Conservation (phyloP, 2,888 invertebrate genomes). For the Xestia xanthographa region DNA sequence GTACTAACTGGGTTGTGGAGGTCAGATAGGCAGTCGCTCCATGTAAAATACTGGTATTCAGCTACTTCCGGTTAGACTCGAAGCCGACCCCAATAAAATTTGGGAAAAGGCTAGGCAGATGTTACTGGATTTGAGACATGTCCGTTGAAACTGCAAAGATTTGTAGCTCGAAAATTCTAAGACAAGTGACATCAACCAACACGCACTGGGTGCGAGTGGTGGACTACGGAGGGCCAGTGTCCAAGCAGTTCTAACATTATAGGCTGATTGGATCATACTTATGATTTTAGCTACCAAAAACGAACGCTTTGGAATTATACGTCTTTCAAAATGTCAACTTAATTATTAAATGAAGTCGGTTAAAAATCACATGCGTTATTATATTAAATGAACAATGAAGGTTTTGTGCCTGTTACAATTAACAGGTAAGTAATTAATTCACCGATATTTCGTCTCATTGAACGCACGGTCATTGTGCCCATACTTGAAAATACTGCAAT, state of each 20-base stretch:
- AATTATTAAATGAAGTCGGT: background rate
- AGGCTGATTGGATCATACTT: background rate
- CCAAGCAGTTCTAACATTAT: background rate
- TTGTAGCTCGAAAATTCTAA: background rate
- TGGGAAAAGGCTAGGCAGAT: no score
- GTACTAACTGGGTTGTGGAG: no score
- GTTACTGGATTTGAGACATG: background rate
- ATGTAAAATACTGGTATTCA: no score
- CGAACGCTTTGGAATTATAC: background rate
- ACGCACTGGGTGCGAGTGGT: background rate
- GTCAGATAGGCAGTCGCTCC: no score
- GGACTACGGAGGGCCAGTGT: background rate
- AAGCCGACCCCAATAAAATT: no score
- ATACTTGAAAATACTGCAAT: constrained; percentile 9
- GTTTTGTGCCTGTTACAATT: background rate
- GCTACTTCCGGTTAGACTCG: no score
- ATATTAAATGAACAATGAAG: background rate
- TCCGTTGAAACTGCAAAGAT: background rate
- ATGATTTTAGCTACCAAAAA: background rate
- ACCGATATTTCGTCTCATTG: constrained; percentile 1
- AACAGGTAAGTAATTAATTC: background rate
- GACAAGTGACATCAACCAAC: background rate
- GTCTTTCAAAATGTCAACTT: background rate
- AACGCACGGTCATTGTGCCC: constrained; percentile 7
- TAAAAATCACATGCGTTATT: background rate